These are phyloP conservation scores for Cheilosia vernalis DNA, from an alignment of 2,888 invertebrate species.

Conservation along the genomic window DNA sequence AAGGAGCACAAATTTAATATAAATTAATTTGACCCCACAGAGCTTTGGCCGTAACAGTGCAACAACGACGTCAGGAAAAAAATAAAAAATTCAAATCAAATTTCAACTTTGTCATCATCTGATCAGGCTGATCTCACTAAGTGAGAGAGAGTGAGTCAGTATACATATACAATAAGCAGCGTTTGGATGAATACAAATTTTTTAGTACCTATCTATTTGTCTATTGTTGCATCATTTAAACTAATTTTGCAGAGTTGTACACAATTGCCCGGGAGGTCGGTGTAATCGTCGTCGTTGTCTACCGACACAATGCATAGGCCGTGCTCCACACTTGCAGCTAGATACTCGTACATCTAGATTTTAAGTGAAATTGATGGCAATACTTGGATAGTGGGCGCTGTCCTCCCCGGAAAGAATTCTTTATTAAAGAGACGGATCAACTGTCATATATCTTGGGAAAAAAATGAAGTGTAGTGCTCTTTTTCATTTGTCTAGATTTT, in stretches of 20 bases:
- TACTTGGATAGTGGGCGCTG: constrained; percentile 2
- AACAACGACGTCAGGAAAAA: constrained; percentile 20
- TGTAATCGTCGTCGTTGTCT: not conserved
- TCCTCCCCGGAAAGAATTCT: not conserved
- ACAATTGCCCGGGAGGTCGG: not conserved
- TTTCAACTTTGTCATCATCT: constrained; percentile 29
- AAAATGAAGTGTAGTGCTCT: constrained; percentile 25
- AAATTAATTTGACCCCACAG: constrained; percentile 72
- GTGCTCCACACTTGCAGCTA: not conserved
- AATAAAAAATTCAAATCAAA: not conserved
- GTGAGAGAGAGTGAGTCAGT: not conserved
- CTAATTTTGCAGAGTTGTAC: constrained; percentile 40
- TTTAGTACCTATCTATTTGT: not conserved
- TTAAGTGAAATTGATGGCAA: constrained; percentile 57
- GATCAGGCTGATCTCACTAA: constrained; percentile 43
- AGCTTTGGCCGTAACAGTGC: constrained; percentile 57
- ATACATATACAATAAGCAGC: no score
- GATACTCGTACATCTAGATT: constrained; percentile 2
- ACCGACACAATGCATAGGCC: not conserved
- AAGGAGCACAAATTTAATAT: constrained; percentile 67
- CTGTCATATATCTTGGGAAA: constrained; percentile 7
- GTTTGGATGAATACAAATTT: no score
- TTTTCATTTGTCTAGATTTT: constrained; percentile 65
- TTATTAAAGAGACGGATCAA: not conserved
- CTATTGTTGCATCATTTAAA: constrained; percentile 58